Conservation (phyloP, 2,113 vertebrate genomes). For the Colinus virginianus region DNA sequence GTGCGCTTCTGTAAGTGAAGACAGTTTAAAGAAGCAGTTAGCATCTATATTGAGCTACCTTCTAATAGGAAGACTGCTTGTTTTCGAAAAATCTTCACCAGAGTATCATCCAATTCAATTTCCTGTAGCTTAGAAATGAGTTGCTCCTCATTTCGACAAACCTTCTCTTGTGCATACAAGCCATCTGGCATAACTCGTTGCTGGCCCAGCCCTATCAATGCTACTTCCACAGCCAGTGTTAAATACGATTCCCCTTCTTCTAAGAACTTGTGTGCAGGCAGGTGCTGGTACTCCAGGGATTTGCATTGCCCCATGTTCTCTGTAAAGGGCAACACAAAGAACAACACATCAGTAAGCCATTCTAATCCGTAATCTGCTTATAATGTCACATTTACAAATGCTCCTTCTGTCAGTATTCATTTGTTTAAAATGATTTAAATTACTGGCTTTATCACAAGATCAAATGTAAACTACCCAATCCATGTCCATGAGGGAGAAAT, state of each 20-base stretch:
- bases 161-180: conserved; percentile 95
- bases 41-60: conserved; percentile 79
- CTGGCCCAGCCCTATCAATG: conserved; percentile 93
- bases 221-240: conserved; percentile 91
- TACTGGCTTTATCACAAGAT: not conserved
- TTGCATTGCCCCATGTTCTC: conserved; percentile 83
- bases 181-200: conserved; percentile 96
- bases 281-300: conserved; percentile 89
- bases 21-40: conserved; percentile 36
- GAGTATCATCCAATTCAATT: conserved; percentile 87
- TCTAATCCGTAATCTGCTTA: not conserved
- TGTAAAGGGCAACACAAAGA: conserved; percentile 62
- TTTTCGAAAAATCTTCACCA: conserved; percentile 95
- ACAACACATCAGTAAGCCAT: not conserved
- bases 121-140: conserved; percentile 94
- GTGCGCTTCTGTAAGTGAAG: not conserved
- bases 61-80: conserved; percentile 94
- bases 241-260: conserved; percentile 93
- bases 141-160: conserved; percentile 95
- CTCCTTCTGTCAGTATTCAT: not conserved
- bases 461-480: not conserved
- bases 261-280: conserved; percentile 87
- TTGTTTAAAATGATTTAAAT: not conserved
- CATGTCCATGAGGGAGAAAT: not conserved
- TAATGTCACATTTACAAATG: not conserved